Evolutionary conservation across 2,113 vertebrate species (phyloP), one percentile per base, ranked within the genome.

Genomic region (Columbina picui): DNA sequence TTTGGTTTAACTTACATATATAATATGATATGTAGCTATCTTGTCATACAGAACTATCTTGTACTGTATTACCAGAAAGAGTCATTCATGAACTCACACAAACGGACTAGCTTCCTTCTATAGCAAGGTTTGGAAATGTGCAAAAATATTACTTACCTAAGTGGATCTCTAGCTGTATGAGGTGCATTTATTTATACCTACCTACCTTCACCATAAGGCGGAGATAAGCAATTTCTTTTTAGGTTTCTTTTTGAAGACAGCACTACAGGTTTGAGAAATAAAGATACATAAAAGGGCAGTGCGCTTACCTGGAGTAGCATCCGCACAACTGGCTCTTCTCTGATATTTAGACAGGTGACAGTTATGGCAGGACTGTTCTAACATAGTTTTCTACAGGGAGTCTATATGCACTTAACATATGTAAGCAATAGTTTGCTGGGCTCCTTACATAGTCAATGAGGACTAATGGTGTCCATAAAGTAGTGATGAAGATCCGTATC

Each of bases 1-100:
- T 77, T 55, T n/a, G 2, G 7, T 56, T 71, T 57, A 70, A 61
- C 0, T 50, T 64, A 22, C 1, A 14, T 26, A 3, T 59, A 14
- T 0, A 26, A 3, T 59, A 14, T 0, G 18, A 18, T 70, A 20
- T 1, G 3, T 63, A 63, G 22, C 34, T 30, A 36, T 12, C 7
- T 83, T 36, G 16, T 34, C 9, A 27, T 53, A 27, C 6, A 18
- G 52, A 70, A 7, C 14, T 68, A 6, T 29, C 2, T 1, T 41
- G 26, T 73, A 41, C 29, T 52, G 9, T 80, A 20, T 11, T 81
- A 59, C 22, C 30, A 50, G 50, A 65, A 67, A 39, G 53, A 52
- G 18, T 49, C 5, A 7, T n/a, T 77, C 16, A 70, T 25, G 68
- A 70, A 17, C 27, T 34, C 26, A 4, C 11, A 14, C 45, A 43